Conservation (phyloP, 2,113 vertebrate genomes). For the Chaetodon auriga region DNA sequence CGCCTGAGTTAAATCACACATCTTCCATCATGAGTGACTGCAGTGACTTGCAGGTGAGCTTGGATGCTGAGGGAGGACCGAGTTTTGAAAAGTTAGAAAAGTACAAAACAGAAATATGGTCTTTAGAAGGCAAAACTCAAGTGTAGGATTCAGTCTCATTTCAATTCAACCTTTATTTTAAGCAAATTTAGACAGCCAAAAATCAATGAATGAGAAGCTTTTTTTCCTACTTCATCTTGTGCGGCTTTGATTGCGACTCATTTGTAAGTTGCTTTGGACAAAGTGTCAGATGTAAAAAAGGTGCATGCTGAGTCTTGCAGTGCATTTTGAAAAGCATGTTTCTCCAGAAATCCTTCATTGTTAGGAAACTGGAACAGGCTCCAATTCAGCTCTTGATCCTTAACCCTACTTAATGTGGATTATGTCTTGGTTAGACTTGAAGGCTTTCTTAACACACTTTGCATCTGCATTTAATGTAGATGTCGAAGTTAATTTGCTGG, state of each 20-base stretch:
- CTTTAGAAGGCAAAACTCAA: not conserved
- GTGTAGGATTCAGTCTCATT: not conserved
- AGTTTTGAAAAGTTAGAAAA: too few species aligned
- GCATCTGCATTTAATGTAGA: not conserved
- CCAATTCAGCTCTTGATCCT: too few species aligned
- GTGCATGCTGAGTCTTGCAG: too few species aligned
- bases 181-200: not conserved
- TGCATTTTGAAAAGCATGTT: too few species aligned
- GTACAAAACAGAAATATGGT: not conserved
- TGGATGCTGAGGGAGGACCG: conserved; percentile 1
- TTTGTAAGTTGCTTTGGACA: not conserved
- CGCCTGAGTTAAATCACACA: conserved; percentile 19
- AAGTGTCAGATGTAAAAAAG: not conserved
- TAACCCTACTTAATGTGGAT: too few species aligned
- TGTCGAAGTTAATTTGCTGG: not conserved
- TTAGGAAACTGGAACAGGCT: too few species aligned
- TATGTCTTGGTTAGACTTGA: too few species aligned
- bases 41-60: not conserved
- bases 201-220: too few species aligned
- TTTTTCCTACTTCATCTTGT: too few species aligned
- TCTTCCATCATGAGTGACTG: not conserved
- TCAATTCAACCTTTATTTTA: not conserved
- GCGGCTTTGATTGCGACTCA: not conserved
- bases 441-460: not conserved
- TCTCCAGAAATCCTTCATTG: too few species aligned